Evolutionary conservation across 2,888 invertebrate genomes (phyloP), one percentile per base, ranked within the genome.

Genomic region (Tinea trinotella): DNA sequence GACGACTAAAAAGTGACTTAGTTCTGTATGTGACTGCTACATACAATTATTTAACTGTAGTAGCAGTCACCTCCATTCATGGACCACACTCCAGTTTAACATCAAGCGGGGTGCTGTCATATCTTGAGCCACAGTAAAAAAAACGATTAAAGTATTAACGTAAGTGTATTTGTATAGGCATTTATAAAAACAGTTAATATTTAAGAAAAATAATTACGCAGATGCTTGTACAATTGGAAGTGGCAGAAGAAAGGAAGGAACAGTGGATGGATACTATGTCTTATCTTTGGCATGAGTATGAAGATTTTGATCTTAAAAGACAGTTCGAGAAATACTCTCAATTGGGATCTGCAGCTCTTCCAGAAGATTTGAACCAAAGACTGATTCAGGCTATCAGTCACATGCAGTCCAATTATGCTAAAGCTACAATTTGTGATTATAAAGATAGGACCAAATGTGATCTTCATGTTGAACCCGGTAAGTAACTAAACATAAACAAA

Each of bases 381-480:
- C 77, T 90, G 7, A 87, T 90, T 52, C 87, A 87, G 59, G 88
- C 90, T 0, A 73, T 91, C 7, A 90, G 88, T 36, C 88, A 90
- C 12, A 95, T 95, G 95, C 87, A 91, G 65, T 85, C 89, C 0
- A 91, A 90, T 12, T 95, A 93, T 66, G 91, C 93, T 0, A 94
- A 88, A 53, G 92, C 94, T 0, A 93, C 91, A 57, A 89, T 95
- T 10, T 95, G 95, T 64, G 90, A 90, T 58, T 93, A 84, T 61
- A 87, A 88, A 5, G 77, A 92, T 59, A 72, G 68, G 7, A 81
- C 65, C 0, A 92, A 90, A 57, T 94, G 94, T 64, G 89, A 93
- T 63, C 73, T 94, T 10, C 80, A 89, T 44, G 84, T 94, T 4
- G 93, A 94, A 64, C 94, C 94, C 62, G 92, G 91, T 90, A 68